phyloP scores from a whole-genome alignment of 2,797 vertebrate genomes.

The Petrocephalus sullivani region DNA sequence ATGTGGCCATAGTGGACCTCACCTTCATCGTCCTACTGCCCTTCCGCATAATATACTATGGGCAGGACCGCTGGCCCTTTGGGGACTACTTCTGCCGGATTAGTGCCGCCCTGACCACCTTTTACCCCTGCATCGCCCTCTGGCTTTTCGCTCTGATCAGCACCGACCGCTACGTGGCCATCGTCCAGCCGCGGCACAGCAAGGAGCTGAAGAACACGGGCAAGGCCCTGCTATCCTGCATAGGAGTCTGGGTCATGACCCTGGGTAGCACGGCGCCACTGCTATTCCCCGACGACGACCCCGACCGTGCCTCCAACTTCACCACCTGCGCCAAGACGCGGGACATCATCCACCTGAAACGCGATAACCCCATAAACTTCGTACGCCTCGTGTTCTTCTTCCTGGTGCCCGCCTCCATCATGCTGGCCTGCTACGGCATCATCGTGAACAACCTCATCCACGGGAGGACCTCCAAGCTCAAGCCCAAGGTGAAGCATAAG shows the following conservation, averaged over 20 bases:
- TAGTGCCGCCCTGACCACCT: conserved; percentile 73
- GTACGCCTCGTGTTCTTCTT: conserved; percentile 83
- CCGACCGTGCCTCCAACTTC: conserved; percentile 67
- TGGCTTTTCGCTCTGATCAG: conserved; percentile 93
- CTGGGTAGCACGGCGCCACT: conserved; percentile 70
- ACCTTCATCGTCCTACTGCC: conserved; percentile 79
- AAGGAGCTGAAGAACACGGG: conserved; percentile 84
- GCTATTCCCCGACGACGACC: conserved; percentile 69
- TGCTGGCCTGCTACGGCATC: conserved; percentile 84
- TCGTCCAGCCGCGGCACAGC: conserved; percentile 83
- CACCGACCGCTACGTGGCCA: conserved; percentile 89
- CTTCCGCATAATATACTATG: conserved; percentile 80
- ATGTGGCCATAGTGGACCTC: conserved; percentile 85
- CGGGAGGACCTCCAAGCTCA: conserved; percentile 84
- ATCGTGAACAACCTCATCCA: conserved; percentile 84
- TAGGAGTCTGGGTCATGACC: conserved; percentile 84
- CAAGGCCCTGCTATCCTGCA: conserved; percentile 74
- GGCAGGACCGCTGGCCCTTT: conserved; percentile 76
- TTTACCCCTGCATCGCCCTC: conserved; percentile 90
- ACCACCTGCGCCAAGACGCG: conserved; percentile 85
- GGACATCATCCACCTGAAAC: conserved; percentile 77
- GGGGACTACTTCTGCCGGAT: conserved; percentile 80
- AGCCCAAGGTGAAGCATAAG: conserved; percentile 91
- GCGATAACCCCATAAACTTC: conserved; percentile 71
- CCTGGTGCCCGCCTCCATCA: conserved; percentile 80